phyloP scores from a whole-genome alignment of 1,140 invertebrate genomes.

The Micrasema longulum region DNA sequence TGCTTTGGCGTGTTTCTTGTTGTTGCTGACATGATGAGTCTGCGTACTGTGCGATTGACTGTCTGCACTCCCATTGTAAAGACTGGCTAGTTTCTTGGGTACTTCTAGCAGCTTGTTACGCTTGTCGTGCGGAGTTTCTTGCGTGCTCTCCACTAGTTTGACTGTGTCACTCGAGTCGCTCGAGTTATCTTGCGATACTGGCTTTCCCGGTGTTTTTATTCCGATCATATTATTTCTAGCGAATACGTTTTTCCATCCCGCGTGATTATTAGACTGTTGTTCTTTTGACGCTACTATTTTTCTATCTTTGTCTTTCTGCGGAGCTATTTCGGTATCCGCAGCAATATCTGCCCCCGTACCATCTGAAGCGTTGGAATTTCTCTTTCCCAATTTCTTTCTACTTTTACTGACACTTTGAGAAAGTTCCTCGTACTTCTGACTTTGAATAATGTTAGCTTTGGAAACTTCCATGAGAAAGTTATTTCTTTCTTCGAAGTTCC shows the following conservation, averaged over 20 bases:
- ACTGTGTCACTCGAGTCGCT: conserved; percentile 44
- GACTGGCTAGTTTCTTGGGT: conserved; percentile 43
- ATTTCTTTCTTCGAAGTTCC: conserved; percentile 45
- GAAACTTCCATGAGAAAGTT: conserved; percentile 34
- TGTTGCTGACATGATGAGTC: conserved; percentile 35
- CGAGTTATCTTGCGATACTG: conserved; percentile 36
- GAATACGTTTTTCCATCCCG: conserved; percentile 46
- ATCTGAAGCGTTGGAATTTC: conserved; percentile 45
- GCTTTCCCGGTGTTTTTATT: conserved; percentile 35
- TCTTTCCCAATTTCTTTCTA: conserved; percentile 48
- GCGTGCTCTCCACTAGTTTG: conserved; percentile 26
- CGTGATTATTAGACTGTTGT: conserved; percentile 16
- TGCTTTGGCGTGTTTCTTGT: conserved; percentile 46
- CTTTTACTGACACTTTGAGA: conserved; percentile 39
- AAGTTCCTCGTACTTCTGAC: conserved; percentile 49
- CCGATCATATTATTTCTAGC: conserved; percentile 41
- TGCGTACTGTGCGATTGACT: conserved; percentile 30
- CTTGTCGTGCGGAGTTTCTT: conserved; percentile 42
- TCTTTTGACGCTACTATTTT: conserved; percentile 35
- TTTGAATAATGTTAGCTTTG: conserved; percentile 32
- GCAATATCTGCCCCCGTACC: conserved; percentile 31
- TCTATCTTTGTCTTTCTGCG: conserved; percentile 41
- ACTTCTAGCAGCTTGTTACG: conserved; percentile 44
- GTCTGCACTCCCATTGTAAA: conserved; percentile 34
- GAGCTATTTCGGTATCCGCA: conserved; percentile 36